Evolutionary conservation across 1,140 invertebrate genomes (phyloP).

Genomic region (Pentalonia nigronervosa): DNA sequence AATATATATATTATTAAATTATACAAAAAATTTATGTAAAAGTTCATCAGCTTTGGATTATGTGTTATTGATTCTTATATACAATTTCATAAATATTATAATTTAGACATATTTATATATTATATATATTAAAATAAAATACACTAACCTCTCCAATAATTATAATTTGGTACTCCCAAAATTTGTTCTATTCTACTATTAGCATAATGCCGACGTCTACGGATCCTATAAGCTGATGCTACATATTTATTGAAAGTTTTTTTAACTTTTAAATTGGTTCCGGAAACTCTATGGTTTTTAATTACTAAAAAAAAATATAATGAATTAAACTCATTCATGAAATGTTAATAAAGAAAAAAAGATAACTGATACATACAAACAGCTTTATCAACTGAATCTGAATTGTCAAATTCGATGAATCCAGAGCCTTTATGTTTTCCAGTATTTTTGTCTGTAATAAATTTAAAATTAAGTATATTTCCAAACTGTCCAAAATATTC

Average conservation of each 20-base stretch:
- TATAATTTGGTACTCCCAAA: constrained; percentile 35
- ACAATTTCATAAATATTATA: not conserved
- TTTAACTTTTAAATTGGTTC: constrained; percentile 62
- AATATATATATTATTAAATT: not conserved
- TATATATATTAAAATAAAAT: not conserved
- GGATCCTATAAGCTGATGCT: constrained; percentile 57
- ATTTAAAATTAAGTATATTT: constrained; percentile 81
- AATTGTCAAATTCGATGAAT: constrained; percentile 95
- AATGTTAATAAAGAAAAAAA: constrained; percentile 3
- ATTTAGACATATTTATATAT: not conserved
- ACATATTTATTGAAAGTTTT: constrained; percentile 62
- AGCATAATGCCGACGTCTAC: constrained; percentile 59
- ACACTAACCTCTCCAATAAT: constrained; percentile 31
- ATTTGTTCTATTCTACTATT: constrained; percentile 57
- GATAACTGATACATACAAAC: constrained; percentile 72
- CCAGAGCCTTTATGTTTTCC: constrained; percentile 92
- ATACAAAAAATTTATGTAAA: not conserved
- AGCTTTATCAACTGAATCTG: constrained; percentile 95
- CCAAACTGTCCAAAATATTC: constrained; percentile 88
- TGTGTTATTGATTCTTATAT: not conserved
- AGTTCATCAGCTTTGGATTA: too few species aligned
- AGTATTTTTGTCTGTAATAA: constrained; percentile 91
- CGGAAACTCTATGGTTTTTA: too few species aligned
- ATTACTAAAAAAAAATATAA: not conserved
- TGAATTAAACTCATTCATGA: not conserved